These are phyloP conservation scores for Opisthocomus hoazin DNA, from an alignment of 2,113 vertebrate genomes.

Conservation along the genomic window DNA sequence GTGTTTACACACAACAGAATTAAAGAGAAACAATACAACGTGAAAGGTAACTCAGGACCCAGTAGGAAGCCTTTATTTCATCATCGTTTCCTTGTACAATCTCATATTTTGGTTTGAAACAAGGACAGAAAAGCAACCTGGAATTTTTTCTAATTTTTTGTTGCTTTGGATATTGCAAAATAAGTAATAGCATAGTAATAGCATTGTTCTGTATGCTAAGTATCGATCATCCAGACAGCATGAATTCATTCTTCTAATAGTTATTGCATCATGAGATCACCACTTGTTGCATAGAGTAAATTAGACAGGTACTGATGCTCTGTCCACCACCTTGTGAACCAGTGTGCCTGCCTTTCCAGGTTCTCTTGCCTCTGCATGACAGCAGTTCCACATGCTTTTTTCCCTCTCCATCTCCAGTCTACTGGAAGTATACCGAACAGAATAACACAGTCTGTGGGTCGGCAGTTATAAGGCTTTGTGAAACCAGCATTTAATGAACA, in stretches of 20 bases:
- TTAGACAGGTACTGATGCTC: neutral
- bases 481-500: neutral
- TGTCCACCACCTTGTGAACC: neutral
- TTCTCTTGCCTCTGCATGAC: neutral
- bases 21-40: conserved; percentile 15
- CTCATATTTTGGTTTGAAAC: neutral
- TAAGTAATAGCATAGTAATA: neutral
- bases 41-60: neutral
- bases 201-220: neutral
- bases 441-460: neutral
- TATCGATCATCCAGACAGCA: neutral
- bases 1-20: neutral
- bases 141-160: neutral
- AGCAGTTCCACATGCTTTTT: neutral
- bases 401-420: neutral
- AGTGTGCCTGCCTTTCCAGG: neutral
- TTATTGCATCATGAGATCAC: neutral
- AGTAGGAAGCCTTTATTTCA: conserved; percentile 38
- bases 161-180: neutral
- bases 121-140: neutral
- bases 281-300: neutral
- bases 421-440: neutral
- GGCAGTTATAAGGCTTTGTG: neutral
- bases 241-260: neutral
- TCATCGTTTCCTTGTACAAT: conserved; percentile 15